A percentile compares a stretch with the other conserved stretches of the same genome.
These are phyloP conservation scores for Lathamus discolor DNA, from an alignment of 2,113 vertebrate genomes.

Conservation along the genomic window DNA sequence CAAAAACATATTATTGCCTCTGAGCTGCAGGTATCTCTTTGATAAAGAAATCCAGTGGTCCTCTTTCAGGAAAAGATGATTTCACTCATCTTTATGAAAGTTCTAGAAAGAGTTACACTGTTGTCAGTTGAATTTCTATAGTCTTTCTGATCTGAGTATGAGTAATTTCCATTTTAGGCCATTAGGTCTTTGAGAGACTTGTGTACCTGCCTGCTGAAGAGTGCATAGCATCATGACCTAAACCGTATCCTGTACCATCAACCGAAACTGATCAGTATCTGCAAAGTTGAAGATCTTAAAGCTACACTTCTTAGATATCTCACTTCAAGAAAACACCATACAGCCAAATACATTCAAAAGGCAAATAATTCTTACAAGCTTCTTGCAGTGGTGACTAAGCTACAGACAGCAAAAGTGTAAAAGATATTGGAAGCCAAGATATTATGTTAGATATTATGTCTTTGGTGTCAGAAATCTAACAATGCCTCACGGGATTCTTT, in stretches of 20 bases:
- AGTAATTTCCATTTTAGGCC: background rate
- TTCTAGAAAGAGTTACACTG: background rate
- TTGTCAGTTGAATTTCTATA: background rate
- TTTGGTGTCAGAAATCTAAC: background rate
- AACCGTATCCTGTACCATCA: background rate
- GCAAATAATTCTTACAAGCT: background rate
- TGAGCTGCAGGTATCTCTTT: background rate
- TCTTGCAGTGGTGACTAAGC: background rate
- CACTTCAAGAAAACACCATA: background rate
- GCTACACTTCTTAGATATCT: background rate
- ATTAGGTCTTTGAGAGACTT: background rate
- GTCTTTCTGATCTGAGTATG: background rate
- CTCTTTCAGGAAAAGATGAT: background rate
- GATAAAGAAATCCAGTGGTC: background rate
- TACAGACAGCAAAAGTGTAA: background rate
- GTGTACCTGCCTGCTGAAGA: background rate
- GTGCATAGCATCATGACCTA: background rate
- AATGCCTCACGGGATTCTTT: background rate
- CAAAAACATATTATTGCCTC: background rate
- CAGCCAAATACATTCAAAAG: background rate
- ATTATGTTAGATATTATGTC: background rate
- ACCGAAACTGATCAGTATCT: background rate
- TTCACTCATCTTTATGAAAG: background rate
- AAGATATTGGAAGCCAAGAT: background rate
- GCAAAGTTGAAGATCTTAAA: background rate